Evolutionary conservation across 2,113 vertebrate species (phyloP), one percentile per base, ranked within the genome.

Genomic region (Paramormyrops kingsleyae): DNA sequence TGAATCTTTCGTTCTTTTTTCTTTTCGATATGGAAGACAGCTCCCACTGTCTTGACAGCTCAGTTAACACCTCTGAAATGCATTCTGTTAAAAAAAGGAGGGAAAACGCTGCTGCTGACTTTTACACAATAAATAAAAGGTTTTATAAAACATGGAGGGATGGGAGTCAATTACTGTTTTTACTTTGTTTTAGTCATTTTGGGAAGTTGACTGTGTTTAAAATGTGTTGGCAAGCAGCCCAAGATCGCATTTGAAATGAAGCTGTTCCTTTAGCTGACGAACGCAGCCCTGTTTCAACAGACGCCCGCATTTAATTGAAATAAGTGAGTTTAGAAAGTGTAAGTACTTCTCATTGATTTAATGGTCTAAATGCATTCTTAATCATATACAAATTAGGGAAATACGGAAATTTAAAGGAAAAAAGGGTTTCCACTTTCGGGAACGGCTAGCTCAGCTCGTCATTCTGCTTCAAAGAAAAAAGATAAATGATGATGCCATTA

Each of bases 401-500:
- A 91, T 88, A 84, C 59, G 66, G 46, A 90, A 92, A 95, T 94
- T 89, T 95, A 95, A 95, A 94, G 96, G 95, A 95, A 96, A 96
- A 96, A 93, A 93, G 95, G 94, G 95, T 96, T 96, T 95, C 94
- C 95, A 96, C 96, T 96, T 96, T 92, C 80, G 93, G 94, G 95
- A 93, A 94, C 93, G 95, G 92, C 94, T 94, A 94, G 94, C 96
- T 95, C 90, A 93, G 95, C 94, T 92, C 95, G 98, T 98, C 98
- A 97, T 99, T 98, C 97, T 97, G 98, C 97, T 99, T 99, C 98
- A 99, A 99, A 98, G 98, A 99, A 97, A 95, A 98, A 98, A 97
- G 97, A 99, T 99, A 99, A 99, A 99, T 99, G 98, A 99, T 98
- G 97, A 97, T 99, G 98, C 98, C 97, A 99, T 99, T 99, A 99